Conservation (phyloP, 2,888 invertebrate genomes). For the Cerceris rybyensis region DNA sequence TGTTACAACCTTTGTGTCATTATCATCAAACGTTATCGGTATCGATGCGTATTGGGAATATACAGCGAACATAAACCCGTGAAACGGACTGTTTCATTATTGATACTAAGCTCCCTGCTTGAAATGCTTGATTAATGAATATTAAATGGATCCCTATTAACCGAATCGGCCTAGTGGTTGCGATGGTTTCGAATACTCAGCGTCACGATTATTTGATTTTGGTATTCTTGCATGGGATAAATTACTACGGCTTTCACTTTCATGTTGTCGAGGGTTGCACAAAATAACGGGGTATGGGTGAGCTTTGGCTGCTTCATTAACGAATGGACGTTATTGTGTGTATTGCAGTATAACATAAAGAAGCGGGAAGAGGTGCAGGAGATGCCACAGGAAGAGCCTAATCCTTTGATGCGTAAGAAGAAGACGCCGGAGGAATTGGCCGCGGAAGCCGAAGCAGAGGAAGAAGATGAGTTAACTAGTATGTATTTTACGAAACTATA, state of each 20-base stretch:
- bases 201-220: no score
- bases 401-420: conserved; percentile 98
- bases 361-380: conserved; percentile 97
- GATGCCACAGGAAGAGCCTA: conserved; percentile 93
- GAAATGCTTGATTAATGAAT: conserved; percentile 59
- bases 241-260: no score
- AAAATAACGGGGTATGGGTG: neutral
- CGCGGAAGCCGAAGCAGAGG: conserved; percentile 97
- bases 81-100: conserved; percentile 53
- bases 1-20: no score
- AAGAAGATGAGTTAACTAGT: conserved; percentile 98
- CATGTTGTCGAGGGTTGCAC: no score
- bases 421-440: conserved; percentile 99
- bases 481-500: conserved; percentile 31
- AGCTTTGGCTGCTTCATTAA: neutral
- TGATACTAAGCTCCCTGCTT: conserved; percentile 56
- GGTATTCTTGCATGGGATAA: no score
- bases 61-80: conserved; percentile 6
- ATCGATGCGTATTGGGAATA: no score
- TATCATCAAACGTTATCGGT: no score
- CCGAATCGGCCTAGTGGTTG: neutral
- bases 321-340: conserved; percentile 1
- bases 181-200: no score
- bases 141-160: conserved; percentile 45
- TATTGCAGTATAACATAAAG: conserved; percentile 97